Conservation (phyloP, 2,797 vertebrate genomes). For the Sebastes umbrosus region DNA sequence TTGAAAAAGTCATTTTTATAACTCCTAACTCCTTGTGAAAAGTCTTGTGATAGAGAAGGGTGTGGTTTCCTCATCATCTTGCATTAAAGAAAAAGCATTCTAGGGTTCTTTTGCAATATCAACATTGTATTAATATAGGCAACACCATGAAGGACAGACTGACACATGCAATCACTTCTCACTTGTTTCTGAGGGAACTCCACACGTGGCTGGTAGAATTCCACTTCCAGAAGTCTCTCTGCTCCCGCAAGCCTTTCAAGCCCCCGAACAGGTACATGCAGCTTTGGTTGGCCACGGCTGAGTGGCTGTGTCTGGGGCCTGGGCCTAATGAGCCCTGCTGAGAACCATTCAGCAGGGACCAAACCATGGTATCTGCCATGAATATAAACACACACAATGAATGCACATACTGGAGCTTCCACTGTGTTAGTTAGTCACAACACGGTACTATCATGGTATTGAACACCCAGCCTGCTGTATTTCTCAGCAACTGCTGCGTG, state of each 20-base stretch:
- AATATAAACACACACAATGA: neutral
- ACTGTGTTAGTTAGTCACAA: neutral
- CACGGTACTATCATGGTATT: neutral
- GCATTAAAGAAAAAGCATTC: neutral
- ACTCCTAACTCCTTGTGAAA: neutral
- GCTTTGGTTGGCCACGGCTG: constrained; percentile 75
- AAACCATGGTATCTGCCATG: constrained; percentile 79
- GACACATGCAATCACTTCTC: constrained; percentile 29
- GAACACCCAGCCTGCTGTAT: neutral
- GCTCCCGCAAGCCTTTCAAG: constrained; percentile 85
- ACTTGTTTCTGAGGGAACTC: constrained; percentile 85
- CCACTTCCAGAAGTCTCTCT: constrained; percentile 91
- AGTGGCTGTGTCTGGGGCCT: constrained; percentile 87
- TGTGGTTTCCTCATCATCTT: neutral
- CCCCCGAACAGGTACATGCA: constrained; percentile 90
- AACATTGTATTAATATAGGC: no score
- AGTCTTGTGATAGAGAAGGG: neutral
- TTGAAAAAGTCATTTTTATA: neutral
- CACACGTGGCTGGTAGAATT: constrained; percentile 77
- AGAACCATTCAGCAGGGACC: constrained; percentile 72
- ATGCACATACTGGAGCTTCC: neutral
- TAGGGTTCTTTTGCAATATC: neutral
- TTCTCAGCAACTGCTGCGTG: neutral
- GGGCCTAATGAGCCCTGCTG: constrained; percentile 69
- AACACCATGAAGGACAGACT: neutral